Base-by-base conservation (phyloP, 2,888 invertebrate genomes). In the Amphiduros pacificus region DNA sequence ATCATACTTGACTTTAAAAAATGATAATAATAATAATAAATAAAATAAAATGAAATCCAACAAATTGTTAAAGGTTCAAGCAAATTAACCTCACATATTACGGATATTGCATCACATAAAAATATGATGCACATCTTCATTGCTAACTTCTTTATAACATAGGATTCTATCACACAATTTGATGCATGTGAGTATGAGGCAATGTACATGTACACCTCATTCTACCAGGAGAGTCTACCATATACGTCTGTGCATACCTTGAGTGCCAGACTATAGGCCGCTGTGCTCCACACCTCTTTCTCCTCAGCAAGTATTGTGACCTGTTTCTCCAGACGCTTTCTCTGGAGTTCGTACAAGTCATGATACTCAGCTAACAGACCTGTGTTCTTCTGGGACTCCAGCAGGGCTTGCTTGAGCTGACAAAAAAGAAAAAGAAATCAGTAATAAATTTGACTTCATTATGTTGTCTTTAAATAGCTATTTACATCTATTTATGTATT, bases 301-400 rank as follows among this genome's bases (percentile, higher is more conserved):
- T 82, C 82, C 20, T 77, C 75, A 0, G 75, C 73, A 60, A 81
- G 66, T 65, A 71, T 70, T 53, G 63, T 67, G n/a, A 81, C 79
- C 40, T 77, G 76, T 11, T 71, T 72, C 65, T 82, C 81, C 27
- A 82, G 71, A 17, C 82, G 67, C 24, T 73, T 71, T 36, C 82
- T 64, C 70, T 82, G 82, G 40, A 82, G 72, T 62, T 82, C 82
- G 62, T 82, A 82, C 59, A 82, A 67, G 53, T 77, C 79, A 61
- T 82, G 82, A 62, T 82, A 82, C 66, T 82, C 82, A 14, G 76
- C 69, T 52, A 82, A 68, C 26, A 82, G 73, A 52, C 77, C 76
- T 4, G 82, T 76, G 66, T 81, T 81, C 66, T 79, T 80, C 72
- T 81, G 76, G 1, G 82, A 77, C 55, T 82, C 82, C 29, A 68